Percentiles rank a stretch among this genome's conserved stretches.
Evolutionary conservation across 2,113 vertebrate species (phyloP).

Genomic region (Felis chaus): DNA sequence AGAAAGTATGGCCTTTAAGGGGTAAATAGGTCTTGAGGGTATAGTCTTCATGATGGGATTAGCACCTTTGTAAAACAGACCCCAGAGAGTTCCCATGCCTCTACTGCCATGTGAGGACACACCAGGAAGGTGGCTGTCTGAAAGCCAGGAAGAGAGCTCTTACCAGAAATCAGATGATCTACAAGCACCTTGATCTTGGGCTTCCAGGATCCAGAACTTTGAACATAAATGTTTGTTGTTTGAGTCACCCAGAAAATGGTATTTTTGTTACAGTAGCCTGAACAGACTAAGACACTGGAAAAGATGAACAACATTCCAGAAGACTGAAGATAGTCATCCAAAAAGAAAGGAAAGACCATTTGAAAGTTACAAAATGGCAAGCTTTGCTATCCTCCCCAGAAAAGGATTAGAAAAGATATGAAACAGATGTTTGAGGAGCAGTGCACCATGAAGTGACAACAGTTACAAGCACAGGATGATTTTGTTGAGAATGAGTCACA

Average conservation of each 20-base stretch:
- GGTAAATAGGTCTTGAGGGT: neutral
- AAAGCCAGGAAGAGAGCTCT: neutral
- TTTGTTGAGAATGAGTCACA: neutral
- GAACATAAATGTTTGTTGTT: neutral
- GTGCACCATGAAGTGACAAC: neutral
- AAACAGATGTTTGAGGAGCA: neutral
- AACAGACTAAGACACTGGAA: neutral
- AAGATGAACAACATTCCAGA: neutral
- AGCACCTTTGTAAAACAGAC: neutral
- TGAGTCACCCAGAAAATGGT: neutral
- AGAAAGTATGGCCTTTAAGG: neutral
- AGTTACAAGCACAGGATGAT: neutral
- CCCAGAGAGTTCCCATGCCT: neutral
- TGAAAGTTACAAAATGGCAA: neutral
- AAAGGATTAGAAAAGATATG: neutral
- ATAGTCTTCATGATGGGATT: neutral
- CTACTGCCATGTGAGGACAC: neutral
- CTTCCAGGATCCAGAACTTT: neutral
- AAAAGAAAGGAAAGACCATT: neutral
- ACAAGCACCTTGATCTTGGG: neutral
- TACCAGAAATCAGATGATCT: neutral
- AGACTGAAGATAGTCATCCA: neutral
- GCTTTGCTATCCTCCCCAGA: neutral
- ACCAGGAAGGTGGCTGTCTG: neutral
- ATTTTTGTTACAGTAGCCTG: neutral